phyloP scores from a whole-genome alignment of 1,140 invertebrate genomes.

The Asobara japonica region DNA sequence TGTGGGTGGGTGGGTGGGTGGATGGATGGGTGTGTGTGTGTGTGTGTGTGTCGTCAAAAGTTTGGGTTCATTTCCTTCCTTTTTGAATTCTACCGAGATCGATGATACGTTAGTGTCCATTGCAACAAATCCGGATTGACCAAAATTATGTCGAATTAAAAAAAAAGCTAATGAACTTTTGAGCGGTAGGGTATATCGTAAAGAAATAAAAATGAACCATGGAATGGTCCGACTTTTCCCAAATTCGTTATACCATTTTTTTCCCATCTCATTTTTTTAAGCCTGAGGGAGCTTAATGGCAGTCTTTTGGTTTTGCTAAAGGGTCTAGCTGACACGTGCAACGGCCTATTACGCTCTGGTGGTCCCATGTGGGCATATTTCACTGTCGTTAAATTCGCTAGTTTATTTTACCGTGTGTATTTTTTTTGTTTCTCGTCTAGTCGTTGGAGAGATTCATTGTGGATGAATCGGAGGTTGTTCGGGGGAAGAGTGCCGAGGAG shows the following conservation, averaged over 20 bases:
- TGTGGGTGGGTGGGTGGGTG: too few species aligned
- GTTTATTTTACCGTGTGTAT: background rate
- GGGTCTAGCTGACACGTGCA: constrained; percentile 11
- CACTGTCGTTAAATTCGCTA: constrained; percentile 27
- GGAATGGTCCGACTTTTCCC: background rate
- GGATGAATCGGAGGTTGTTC: background rate
- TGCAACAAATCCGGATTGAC: too few species aligned
- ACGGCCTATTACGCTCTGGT: constrained; percentile 7
- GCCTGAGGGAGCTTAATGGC: background rate
- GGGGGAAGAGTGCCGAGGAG: background rate
- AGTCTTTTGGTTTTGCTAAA: background rate
- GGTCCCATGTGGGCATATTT: constrained; percentile 14
- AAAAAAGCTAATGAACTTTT: too few species aligned
- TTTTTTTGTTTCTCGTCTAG: background rate
- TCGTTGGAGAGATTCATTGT: background rate
- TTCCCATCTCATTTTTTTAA: background rate
- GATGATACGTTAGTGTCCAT: too few species aligned
- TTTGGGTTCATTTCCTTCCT: too few species aligned
- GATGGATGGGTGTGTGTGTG: too few species aligned
- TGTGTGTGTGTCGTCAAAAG: too few species aligned
- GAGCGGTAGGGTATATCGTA: too few species aligned
- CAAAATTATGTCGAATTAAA: too few species aligned
- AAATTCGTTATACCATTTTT: background rate
- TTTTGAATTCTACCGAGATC: too few species aligned
- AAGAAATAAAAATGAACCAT: too few species aligned